Evolutionary conservation across 2,888 invertebrate genomes (phyloP), one percentile per base, ranked within the genome.

Genomic region (Gasteruption jaculator): DNA sequence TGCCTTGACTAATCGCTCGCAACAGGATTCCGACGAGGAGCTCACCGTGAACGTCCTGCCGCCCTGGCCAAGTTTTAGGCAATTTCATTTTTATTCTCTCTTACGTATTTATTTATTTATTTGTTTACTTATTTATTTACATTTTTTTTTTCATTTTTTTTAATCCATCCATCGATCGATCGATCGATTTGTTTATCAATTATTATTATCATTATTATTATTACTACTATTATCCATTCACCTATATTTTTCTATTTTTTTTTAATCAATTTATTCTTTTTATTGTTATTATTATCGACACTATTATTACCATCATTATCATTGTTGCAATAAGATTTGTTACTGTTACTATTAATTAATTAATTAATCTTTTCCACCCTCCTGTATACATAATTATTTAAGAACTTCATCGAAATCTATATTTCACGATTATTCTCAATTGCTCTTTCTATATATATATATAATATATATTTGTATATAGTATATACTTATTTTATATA

Each of bases 21-120:
- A 58, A 46, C 70, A 66, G 66, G 71, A 70, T 60, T 69, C 70
- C 53, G 68, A 70, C 56, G 71, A 71, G 62, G 71, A 71, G 59
- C 68, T 70, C 65, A 68, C 65, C 62, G 69, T 69, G 61, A 69
- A 66, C 65, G 71, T 70, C 58, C 68, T 71, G 56, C 71, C 71
- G 51, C 71, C 70, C 49, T 71, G 70, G 70, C 70, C 70, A 53
- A 71, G 66, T 65, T 71, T 70, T 71, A 71, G 70, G 70, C 70
- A 71, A 71, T 70, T 71, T 71, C 67, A 66, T 68, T 69, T 69
- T 50, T 44, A 12, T 29, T 44, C n/a, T 40, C n/a, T 30, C 49
- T 67, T 69, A 68, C 64, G 60, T 68, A 69, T 68, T 69, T 64
- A 66, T 63, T 68, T 65, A 57, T 65, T 52, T 44, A 46, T 52